Base-by-base conservation (phyloP, 2,797 vertebrate genomes). In the Tokudaia tokunoshimensis region DNA sequence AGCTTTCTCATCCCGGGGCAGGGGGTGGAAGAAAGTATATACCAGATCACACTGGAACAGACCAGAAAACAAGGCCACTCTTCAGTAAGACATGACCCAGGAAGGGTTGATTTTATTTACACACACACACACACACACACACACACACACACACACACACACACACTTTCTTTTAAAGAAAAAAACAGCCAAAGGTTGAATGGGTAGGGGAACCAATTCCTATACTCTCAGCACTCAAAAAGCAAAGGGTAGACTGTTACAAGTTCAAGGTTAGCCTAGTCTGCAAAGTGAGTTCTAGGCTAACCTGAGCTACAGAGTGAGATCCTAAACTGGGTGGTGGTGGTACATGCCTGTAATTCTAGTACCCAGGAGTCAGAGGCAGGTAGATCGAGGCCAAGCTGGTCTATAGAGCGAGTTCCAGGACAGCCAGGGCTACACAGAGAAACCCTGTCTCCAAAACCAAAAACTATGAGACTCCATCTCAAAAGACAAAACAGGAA, bases 11-110 rank as follows among this genome's bases (percentile, higher is more conserved):
- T 99, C 99, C 96, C 99, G 98, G 13, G 99, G 99, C 79, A 99
- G 98, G 0, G 99, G 99, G 91, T 99, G 99, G 98, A 99, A 99
- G 98, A 99, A 99, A 26, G 99, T 99, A 98, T 99, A 99, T 89
- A 99, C 98, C 92, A 99, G 98, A 94, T 99, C 99, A 94, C 99
- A 99, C 99, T 99, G 98, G 4, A 85, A 97, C 26, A 52, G 75
- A 94, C 41, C 92, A 97, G 89, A 96, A 90, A 50, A 76, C 79
- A 76, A 59, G 22, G 41, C 34, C 65, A 91, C 14, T 96, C 92
- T 50, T 96, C 80, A 94, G 41, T 11, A 55, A 89, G 76, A 82
- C 44, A 83, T 0, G 14, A n/a, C 41, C 44, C 67, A 9, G 44
- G 11, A 41, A 82, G 3, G 26, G 61, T 13, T 67, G 8, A 65